Evolutionary conservation across 2,888 invertebrate genomes (phyloP).

Genomic region (Spialia ferax): DNA sequence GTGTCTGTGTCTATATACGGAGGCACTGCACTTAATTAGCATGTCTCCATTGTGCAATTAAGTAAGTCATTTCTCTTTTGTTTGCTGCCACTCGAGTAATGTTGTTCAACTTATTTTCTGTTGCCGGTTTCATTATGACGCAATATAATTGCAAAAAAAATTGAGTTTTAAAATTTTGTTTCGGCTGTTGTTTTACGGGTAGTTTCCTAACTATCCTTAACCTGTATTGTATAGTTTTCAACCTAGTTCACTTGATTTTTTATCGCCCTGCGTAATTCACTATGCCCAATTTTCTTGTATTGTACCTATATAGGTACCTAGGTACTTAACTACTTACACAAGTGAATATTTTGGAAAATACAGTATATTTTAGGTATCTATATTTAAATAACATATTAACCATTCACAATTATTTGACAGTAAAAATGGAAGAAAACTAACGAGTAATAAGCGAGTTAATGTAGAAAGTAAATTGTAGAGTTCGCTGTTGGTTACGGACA

Average conservation of each 20-base stretch:
- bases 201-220: too few relatives aligned
- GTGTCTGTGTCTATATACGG: constrained; percentile 3
- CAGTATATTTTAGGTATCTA: too few relatives aligned
- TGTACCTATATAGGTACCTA: too few relatives aligned
- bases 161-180: neutral
- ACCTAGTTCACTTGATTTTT: too few relatives aligned
- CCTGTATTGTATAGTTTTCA: too few relatives aligned
- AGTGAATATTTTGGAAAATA: too few relatives aligned
- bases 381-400: too few relatives aligned
- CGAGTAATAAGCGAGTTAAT: constrained; percentile 9
- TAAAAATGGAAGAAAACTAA: neutral
- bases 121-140: neutral
- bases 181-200: neutral
- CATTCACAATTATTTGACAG: too few relatives aligned
- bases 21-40: constrained; percentile 19
- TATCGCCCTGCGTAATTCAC: too few relatives aligned
- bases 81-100: neutral
- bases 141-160: neutral
- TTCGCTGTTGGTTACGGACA: constrained; percentile 16
- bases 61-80: constrained; percentile 24
- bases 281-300: too few relatives aligned
- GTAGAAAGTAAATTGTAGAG: constrained; percentile 33
- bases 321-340: too few relatives aligned
- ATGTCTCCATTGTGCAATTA: constrained; percentile 18
- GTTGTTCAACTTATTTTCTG: too few relatives aligned